Conservation (phyloP, 2,888 invertebrate genomes). For the Monochamus alternatus region DNA sequence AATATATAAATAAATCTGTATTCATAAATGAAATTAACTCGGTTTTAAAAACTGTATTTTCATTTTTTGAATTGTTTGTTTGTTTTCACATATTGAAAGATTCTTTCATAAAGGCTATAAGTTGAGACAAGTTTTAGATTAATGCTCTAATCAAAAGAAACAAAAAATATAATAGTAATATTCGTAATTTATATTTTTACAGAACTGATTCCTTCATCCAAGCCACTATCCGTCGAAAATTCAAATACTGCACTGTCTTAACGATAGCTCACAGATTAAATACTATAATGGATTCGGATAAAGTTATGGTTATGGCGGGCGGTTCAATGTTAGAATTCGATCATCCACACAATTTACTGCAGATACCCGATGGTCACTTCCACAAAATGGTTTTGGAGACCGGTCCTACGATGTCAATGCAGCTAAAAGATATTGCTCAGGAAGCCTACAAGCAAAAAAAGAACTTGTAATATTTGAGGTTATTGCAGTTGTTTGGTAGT, state of each 20-base stretch:
- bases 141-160: no score
- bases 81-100: no score
- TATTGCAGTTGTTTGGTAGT: background rate
- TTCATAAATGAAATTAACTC: no score
- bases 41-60: no score
- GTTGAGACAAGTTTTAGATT: no score
- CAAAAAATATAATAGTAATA: no score
- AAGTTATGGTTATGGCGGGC: conserved; percentile 85
- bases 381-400: conserved; percentile 81
- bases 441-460: conserved; percentile 52
- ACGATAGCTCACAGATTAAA: conserved; percentile 89
- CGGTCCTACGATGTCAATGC: conserved; percentile 70
- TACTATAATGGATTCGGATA: conserved; percentile 89
- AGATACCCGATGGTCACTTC: conserved; percentile 76
- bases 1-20: no score
- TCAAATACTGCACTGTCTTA: conserved; percentile 83
- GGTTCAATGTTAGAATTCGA: conserved; percentile 84
- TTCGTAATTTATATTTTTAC: conserved; percentile 13
- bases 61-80: no score
- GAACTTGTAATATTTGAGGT: background rate
- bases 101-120: no score
- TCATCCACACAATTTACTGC: conserved; percentile 81
- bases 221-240: conserved; percentile 82
- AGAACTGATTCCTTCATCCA: conserved; percentile 84
- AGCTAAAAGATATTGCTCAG: conserved; percentile 60